These are phyloP conservation scores for Palaemon carinicauda DNA, from an alignment of 1,140 invertebrate species.

Conservation along the genomic window DNA sequence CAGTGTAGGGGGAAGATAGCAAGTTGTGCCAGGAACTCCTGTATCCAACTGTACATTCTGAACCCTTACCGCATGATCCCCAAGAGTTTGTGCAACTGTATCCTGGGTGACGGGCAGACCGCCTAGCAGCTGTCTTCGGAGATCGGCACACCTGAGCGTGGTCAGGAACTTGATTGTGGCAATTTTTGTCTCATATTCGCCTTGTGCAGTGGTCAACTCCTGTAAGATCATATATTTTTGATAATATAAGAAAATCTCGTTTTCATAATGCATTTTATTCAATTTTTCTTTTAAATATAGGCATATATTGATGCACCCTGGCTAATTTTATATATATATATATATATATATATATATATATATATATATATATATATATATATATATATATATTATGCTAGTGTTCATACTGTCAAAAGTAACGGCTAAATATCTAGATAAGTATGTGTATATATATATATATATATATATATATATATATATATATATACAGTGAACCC, in stretches of 20 bases:
- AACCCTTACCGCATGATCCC: not conserved
- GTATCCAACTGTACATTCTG: no score
- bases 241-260: not conserved
- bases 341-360: no score
- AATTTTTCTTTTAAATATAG: no score
- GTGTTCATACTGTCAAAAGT: no score
- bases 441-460: not conserved
- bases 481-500: not conserved
- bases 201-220: not conserved
- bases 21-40: no score
- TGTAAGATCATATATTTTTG: not conserved
- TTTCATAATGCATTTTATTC: no score
- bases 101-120: conserved; percentile 5
- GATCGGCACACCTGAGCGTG: not conserved
- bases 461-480: not conserved
- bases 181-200: not conserved
- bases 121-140: not conserved
- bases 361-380: not conserved
- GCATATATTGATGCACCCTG: no score
- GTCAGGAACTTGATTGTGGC: not conserved
- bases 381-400: no score
- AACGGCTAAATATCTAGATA: no score
- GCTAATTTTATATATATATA: not conserved
- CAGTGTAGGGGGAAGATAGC: no score
- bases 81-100: conserved; percentile 22